phyloP scores from a whole-genome alignment of 2,888 invertebrate species.

The Lathronympha strigana region DNA sequence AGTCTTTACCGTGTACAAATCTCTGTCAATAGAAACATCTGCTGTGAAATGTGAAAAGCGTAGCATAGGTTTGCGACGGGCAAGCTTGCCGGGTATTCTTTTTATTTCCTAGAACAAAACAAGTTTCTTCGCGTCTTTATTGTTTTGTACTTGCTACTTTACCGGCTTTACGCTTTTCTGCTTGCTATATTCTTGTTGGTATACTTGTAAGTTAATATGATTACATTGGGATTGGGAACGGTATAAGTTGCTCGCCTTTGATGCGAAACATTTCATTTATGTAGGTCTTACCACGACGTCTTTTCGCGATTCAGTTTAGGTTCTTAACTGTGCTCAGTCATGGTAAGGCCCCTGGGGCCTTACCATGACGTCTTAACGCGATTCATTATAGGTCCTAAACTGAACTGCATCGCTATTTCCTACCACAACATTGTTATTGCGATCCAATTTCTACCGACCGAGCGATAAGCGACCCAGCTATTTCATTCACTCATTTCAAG shows the following conservation, averaged over 20 bases:
- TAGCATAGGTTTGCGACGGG: constrained; percentile 18
- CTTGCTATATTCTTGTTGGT: constrained; percentile 8
- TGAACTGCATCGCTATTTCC: no score
- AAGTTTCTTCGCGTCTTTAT: constrained; percentile 28
- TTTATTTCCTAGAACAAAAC: constrained; percentile 28
- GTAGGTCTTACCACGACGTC: no score
- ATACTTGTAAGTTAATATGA: constrained; percentile 5
- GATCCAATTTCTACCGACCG: no score
- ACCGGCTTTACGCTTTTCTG: constrained; percentile 18
- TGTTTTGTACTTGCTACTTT: constrained; percentile 28
- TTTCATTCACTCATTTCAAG: no score
- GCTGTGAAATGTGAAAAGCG: constrained; percentile 17
- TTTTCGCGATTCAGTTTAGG: no score
- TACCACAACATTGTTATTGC: no score
- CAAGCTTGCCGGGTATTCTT: constrained; percentile 3
- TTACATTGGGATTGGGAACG: background rate
- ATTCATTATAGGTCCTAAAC: no score
- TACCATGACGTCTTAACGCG: no score
- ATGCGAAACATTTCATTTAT: background rate
- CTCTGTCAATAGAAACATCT: constrained; percentile 9
- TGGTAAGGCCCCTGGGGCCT: no score
- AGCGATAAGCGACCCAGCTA: no score
- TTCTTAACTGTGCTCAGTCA: no score
- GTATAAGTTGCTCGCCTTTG: background rate
- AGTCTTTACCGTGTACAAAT: background rate